Evolutionary conservation across 1,140 invertebrate species (phyloP), one percentile per base, ranked within the genome.

Genomic region (Saxidomus purpurata): DNA sequence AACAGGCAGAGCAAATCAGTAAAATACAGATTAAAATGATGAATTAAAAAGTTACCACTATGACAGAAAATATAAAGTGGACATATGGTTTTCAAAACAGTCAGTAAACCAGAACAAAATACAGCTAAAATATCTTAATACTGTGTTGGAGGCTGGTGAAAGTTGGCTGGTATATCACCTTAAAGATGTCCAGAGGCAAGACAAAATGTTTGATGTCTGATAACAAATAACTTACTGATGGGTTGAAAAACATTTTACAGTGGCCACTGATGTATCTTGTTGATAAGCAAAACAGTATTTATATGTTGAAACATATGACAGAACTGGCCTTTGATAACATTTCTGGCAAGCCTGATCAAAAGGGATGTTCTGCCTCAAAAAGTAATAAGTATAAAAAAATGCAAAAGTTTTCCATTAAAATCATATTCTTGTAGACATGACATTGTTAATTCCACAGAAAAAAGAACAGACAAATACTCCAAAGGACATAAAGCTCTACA

Each of bases 91-190:
- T 71, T 36, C 17, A 38, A 15, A 38, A 38, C 36, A 71, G 67
- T 71, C 67, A 71, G 2, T 38, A n/a, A 71, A 71, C 34, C 67
- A 71, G 34, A 71, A 38, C 67, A 38, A 71, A 40, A 71, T 43
- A 8, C 11, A 38, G 28, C 34, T 38, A 22, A 6, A 34, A 31
- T 71, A 71, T 71, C 67, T 71, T 38, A 36, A 36, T 71, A 36
- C 36, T 71, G 67, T 71, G 36, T 71, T 17, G 19, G 67, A 71
- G 11, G 67, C 67, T 71, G 67, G 36, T 38, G 67, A 71, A 71
- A 40, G 38, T 71, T 36, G 31, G 2, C 19, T 25, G 43, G 43
- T 43, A 38, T 40, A 71, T 40, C 67, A 71, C 22, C 34, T 9
- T 17, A 17, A 71, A 22, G 67, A 71, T 71, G 67, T 31, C 67